A percentile compares a stretch with the other conserved stretches of the same genome.
Conservation (phyloP, 2,888 invertebrate genomes). For the Acanthopleura granulata region DNA sequence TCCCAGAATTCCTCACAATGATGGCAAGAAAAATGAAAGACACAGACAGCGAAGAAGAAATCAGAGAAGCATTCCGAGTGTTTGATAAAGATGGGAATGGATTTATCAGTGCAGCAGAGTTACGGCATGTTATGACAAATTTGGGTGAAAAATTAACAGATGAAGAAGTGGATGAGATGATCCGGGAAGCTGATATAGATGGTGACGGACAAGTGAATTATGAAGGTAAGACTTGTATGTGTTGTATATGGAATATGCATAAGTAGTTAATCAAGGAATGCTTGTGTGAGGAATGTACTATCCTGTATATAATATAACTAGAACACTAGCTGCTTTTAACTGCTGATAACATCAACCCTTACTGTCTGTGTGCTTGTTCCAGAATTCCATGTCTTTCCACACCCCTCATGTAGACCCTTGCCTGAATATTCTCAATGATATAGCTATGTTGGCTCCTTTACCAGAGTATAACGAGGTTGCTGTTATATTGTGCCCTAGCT, state of each 20-base stretch:
- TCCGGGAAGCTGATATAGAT: constrained; percentile 98
- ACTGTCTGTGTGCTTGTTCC: constrained; percentile 13
- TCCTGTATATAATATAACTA: background rate
- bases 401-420: background rate
- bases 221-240: constrained; percentile 74
- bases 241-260: background rate
- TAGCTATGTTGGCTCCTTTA: background rate
- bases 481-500: background rate
- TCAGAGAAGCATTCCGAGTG: constrained; percentile 96
- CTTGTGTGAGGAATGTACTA: constrained; percentile 5
- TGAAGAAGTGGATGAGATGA: constrained; percentile 99
- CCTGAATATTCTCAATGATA: background rate
- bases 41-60: constrained; percentile 98
- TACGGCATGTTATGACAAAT: constrained; percentile 99
- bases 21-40: constrained; percentile 99
- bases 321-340: constrained; percentile 11
- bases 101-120: constrained; percentile 97
- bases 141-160: constrained; percentile 98
- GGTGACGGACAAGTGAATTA: constrained; percentile 99
- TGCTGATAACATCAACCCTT: constrained; percentile 5
- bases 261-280: constrained; percentile 1
- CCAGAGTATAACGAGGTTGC: constrained; percentile 3
- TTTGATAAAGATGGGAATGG: constrained; percentile 99
- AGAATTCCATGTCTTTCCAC: background rate
- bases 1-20: constrained; percentile 99